phyloP scores from a whole-genome alignment of 2,113 vertebrate species.

The Ptilorrhoa leucosticta region DNA sequence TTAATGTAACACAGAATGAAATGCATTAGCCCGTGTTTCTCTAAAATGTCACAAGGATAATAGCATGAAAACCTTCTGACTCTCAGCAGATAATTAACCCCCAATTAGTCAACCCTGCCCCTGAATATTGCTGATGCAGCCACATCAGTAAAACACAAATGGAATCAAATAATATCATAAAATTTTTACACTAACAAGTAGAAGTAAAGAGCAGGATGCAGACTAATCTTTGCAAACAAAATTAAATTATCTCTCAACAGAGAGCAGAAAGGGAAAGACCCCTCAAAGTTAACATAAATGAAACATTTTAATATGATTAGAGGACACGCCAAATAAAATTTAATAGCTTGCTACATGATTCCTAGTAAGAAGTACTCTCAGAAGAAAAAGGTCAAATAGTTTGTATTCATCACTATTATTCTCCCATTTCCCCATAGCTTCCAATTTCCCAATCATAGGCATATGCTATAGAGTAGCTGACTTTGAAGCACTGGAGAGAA shows the following conservation, averaged over 20 bases:
- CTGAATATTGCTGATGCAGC: slow-evolving; percentile 7
- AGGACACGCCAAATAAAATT: slow-evolving; percentile 38
- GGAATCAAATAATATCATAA: slow-evolving; percentile 10
- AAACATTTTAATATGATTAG: slow-evolving; percentile 54
- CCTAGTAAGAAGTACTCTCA: slow-evolving; percentile 4
- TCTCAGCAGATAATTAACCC: slow-evolving; percentile 39
- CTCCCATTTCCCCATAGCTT: slow-evolving; percentile 41
- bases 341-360: slow-evolving; percentile 56
- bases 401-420: slow-evolving; percentile 51
- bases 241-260: slow-evolving; percentile 40
- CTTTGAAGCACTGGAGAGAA: slow-evolving; percentile 39
- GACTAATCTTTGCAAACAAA: slow-evolving; percentile 41
- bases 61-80: slow-evolving; percentile 19
- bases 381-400: slow-evolving; percentile 55
- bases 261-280: slow-evolving; percentile 31
- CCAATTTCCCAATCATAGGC: slow-evolving; percentile 49
- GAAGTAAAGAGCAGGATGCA: slow-evolving; percentile 9
- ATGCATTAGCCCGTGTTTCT: not conserved
- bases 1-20: not conserved
- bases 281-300: slow-evolving; percentile 46
- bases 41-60: slow-evolving; percentile 30
- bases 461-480: slow-evolving; percentile 29
- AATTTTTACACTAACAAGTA: not conserved
- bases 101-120: slow-evolving; percentile 25
- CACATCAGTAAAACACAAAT: not conserved